Conservation (phyloP, 2,888 invertebrate genomes). For the Drosophila pseudotakahashii region DNA sequence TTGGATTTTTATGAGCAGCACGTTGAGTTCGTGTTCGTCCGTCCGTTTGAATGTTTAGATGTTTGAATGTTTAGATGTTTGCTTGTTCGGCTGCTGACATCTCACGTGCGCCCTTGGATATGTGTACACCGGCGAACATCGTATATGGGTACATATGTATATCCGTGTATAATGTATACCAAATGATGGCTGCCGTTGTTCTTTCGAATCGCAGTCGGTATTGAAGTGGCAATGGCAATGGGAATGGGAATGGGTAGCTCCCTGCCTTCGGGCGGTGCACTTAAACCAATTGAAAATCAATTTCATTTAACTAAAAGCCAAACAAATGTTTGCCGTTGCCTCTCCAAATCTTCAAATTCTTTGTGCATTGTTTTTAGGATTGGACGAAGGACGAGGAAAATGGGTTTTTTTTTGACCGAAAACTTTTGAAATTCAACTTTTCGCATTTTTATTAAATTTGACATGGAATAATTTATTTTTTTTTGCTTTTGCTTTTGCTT, state of each 20-base stretch:
- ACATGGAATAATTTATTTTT: conserved; percentile 66
- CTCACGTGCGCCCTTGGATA: conserved; percentile 36
- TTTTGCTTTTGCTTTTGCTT: too few species aligned
- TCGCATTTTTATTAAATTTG: conserved; percentile 64
- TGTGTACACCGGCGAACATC: background rate
- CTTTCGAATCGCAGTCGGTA: background rate
- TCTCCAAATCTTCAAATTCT: conserved; percentile 12
- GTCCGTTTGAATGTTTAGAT: conserved; percentile 1
- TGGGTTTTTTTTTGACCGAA: conserved; percentile 5
- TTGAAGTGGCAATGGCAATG: too few species aligned
- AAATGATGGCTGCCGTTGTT: conserved; percentile 2
- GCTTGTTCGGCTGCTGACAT: conserved; percentile 21
- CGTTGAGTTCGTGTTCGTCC: background rate
- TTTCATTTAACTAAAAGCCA: conserved; percentile 74
- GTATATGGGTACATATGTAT: background rate
- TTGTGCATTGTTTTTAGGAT: conserved; percentile 43
- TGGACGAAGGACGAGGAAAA: background rate
- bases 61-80: background rate
- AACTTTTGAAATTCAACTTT: conserved; percentile 43
- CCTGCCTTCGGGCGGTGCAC: conserved; percentile 43
- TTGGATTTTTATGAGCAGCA: conserved; percentile 21
- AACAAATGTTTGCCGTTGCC: conserved; percentile 58
- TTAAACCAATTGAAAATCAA: conserved; percentile 73
- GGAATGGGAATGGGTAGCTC: background rate
- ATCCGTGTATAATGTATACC: background rate